phyloP scores from a whole-genome alignment of 2,888 invertebrate species.

The Heliconius cydno region DNA sequence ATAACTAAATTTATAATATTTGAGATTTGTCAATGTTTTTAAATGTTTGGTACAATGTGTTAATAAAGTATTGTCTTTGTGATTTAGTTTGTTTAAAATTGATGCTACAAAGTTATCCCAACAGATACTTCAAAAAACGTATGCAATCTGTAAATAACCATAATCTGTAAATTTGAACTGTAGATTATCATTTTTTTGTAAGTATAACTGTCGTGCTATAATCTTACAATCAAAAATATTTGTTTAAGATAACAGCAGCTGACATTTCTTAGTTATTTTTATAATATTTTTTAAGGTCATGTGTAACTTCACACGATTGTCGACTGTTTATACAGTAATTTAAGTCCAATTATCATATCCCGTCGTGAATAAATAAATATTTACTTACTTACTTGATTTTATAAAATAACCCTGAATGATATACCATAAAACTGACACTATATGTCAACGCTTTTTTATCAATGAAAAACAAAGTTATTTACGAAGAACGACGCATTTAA shows the following conservation, averaged over 20 bases:
- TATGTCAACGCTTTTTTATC: slow-evolving; percentile 33
- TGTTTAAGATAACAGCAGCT: slow-evolving; percentile 15
- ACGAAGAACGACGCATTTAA: slow-evolving; percentile 32
- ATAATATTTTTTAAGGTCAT: slow-evolving; percentile 16
- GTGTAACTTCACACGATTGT: slow-evolving; percentile 14
- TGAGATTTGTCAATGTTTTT: not conserved
- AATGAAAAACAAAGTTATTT: slow-evolving; percentile 23
- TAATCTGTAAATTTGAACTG: not conserved
- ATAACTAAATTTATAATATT: not conserved
- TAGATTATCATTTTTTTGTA: not conserved
- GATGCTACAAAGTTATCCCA: not conserved
- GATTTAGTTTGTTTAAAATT: not conserved
- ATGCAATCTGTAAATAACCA: not conserved
- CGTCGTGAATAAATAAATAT: slow-evolving; percentile 41
- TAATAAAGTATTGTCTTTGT: not conserved
- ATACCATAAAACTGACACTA: slow-evolving; percentile 28
- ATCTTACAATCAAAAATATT: slow-evolving; percentile 22
- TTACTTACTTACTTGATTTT: slow-evolving; percentile 39
- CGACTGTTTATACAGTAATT: slow-evolving; percentile 8
- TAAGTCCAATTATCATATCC: slow-evolving; percentile 25
- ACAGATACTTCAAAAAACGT: not conserved
- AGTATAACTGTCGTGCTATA: not conserved
- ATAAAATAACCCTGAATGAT: slow-evolving; percentile 27
- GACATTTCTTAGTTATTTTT: slow-evolving; percentile 21
- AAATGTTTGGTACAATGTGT: not conserved